phyloP scores from a whole-genome alignment of 2,797 vertebrate genomes.

The Lerista edwardsae region DNA sequence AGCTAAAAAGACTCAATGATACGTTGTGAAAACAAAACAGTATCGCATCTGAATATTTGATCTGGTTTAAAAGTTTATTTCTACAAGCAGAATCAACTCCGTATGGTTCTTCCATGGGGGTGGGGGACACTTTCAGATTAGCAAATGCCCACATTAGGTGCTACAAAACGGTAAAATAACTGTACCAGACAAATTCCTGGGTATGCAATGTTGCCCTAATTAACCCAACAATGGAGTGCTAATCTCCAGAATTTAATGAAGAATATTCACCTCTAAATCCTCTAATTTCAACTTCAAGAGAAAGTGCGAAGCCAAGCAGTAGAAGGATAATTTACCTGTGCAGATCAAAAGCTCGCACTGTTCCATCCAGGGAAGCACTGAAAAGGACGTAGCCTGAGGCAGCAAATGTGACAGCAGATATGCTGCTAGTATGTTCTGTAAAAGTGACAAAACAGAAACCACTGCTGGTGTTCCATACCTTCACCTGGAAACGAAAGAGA shows the following conservation, averaged over 20 bases:
- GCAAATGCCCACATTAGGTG: background rate
- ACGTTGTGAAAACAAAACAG: background rate
- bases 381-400: slow-evolving; percentile 88
- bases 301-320: background rate
- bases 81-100: background rate
- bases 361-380: slow-evolving; percentile 94
- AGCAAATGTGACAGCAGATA: slow-evolving; percentile 89
- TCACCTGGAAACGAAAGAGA: slow-evolving; percentile 81
- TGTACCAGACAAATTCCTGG: background rate
- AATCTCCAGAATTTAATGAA: background rate
- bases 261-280: background rate
- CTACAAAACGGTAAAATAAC: background rate
- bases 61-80: background rate
- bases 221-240: background rate
- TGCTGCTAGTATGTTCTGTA: slow-evolving; percentile 90
- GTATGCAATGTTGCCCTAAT: background rate
- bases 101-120: background rate
- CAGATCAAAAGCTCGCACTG: slow-evolving; percentile 92
- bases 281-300: background rate
- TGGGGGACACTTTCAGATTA: background rate
- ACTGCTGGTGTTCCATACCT: slow-evolving; percentile 94
- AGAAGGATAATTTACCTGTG: slow-evolving; percentile 83
- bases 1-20: accelerated
- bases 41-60: background rate
- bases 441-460: slow-evolving; percentile 97